These are phyloP conservation scores for Condylura cristata DNA, from an alignment of 2,113 vertebrate species.

Conservation along the genomic window DNA sequence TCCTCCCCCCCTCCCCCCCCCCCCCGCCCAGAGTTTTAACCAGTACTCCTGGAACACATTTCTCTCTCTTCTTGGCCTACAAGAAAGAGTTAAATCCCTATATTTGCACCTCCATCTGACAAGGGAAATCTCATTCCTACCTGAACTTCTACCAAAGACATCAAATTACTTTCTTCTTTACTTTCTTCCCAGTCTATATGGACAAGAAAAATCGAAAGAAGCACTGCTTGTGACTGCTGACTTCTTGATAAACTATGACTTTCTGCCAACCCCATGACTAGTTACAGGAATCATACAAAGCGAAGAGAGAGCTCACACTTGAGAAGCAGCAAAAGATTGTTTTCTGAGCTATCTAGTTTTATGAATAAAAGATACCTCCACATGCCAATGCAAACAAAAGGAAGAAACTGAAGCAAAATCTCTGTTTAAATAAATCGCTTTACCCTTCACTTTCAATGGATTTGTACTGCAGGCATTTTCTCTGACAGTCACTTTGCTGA, in stretches of 20 bases:
- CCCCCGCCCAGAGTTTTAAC: too few relatives aligned
- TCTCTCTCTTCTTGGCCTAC: neutral
- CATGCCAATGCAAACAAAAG: neutral
- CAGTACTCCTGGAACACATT: neutral
- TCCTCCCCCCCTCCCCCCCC: too few relatives aligned
- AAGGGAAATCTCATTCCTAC: neutral
- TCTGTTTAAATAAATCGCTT: neutral
- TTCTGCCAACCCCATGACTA: neutral
- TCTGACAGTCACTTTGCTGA: constrained; percentile 62
- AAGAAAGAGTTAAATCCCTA: neutral
- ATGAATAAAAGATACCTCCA: neutral
- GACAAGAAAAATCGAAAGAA: constrained; percentile 31
- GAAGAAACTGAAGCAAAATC: constrained; percentile 14
- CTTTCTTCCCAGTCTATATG: neutral
- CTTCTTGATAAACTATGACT: neutral
- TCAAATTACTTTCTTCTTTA: neutral
- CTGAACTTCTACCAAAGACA: neutral
- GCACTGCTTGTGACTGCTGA: neutral
- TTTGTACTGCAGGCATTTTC: constrained; percentile 47
- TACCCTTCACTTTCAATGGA: neutral
- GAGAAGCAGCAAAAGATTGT: neutral
- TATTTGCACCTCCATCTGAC: neutral
- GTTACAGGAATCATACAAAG: neutral
- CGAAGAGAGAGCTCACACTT: neutral
- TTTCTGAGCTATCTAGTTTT: constrained; percentile 16